Base-by-base conservation (phyloP, 2,113 vertebrate genomes). In the Phalacrocorax carbo region DNA sequence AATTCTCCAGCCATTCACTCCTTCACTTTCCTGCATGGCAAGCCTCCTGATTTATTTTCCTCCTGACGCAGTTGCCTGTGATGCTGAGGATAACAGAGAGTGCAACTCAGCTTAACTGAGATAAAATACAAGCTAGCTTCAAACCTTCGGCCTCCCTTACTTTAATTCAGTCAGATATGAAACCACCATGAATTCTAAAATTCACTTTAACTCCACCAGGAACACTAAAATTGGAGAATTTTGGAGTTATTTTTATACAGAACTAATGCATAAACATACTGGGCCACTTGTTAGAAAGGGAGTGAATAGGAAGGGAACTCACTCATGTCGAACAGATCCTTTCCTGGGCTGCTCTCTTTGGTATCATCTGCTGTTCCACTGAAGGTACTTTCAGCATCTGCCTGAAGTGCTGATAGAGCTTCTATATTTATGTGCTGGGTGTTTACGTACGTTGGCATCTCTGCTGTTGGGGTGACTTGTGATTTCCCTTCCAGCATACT, bases 291-390 rank as follows among this genome's bases (percentile, higher is more conserved):
- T 76, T 85, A 75, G 40, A 91, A 93, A 44, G 7, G 26, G 38
- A 86, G 10, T 68, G 12, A n/a, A 85, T 51, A 52, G 44, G 70
- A 89, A 94, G 27, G 75, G 48, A 94, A 98, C 99, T 98, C 97
- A 99, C 99, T 99, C 99, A 99, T 99, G 96, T 99, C 99, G 90
- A 99, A 99, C 79, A 99, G 97, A 97, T 99, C 99, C 96, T 98
- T 99, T 97, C 96, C 97, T 16, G 98, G 98, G 94, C 98, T 99
- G 96, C 97, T 98, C 46, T 99, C 99, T 82, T 98, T 98, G 88
- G 97, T 98, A 93, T 97, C 97, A 54, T 96, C 97, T 11, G 82
- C 30, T 32, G 93, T 84, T 87, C 97, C 97, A 79, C 97, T 98
- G 21, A 98, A 96, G 52, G 96, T 66, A 70, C 80, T 95, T 91